A percentile compares a stretch with the other conserved stretches of the same genome.
These are phyloP conservation scores for Procambarus virginalis DNA, from an alignment of 1,140 invertebrate genomes.

Conservation along the genomic window DNA sequence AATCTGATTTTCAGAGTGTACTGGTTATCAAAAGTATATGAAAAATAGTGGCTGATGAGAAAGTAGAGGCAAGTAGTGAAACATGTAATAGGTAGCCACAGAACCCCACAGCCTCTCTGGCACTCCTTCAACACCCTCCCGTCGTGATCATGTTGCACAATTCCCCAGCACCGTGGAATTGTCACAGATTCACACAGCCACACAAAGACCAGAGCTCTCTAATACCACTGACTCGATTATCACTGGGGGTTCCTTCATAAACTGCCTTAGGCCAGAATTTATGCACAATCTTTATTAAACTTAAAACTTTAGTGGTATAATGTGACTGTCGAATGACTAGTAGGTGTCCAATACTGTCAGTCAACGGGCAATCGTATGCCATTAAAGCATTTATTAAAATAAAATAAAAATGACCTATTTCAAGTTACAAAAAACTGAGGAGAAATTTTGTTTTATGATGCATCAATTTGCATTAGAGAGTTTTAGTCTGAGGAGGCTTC, in stretches of 20 bases:
- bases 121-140: slow-evolving; percentile 28
- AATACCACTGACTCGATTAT: slow-evolving; percentile 46
- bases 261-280: neutral
- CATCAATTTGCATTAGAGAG: slow-evolving; percentile 56
- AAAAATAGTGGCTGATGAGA: slow-evolving; percentile 7
- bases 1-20: slow-evolving; percentile 8
- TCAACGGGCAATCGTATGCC: slow-evolving; percentile 40
- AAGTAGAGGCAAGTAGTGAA: neutral
- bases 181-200: slow-evolving; percentile 65
- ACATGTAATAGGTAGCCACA: neutral
- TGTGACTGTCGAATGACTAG: slow-evolving; percentile 59
- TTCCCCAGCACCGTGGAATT: slow-evolving; percentile 64
- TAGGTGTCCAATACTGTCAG: slow-evolving; percentile 52
- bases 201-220: slow-evolving; percentile 60
- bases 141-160: slow-evolving; percentile 64
- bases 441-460: slow-evolving; percentile 4
- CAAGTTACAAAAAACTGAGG: slow-evolving; percentile 8
- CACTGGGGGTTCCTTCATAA: slow-evolving; percentile 31
- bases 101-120: slow-evolving; percentile 28
- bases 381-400: slow-evolving; percentile 42
- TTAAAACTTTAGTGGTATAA: slow-evolving; percentile 23
- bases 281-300: neutral
- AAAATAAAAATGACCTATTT: slow-evolving; percentile 25
- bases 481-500: slow-evolving; percentile 50
- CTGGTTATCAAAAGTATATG: neutral